Evolutionary conservation across 1,140 invertebrate genomes (phyloP).

Genomic region (Trachymyrmex cornetzi): DNA sequence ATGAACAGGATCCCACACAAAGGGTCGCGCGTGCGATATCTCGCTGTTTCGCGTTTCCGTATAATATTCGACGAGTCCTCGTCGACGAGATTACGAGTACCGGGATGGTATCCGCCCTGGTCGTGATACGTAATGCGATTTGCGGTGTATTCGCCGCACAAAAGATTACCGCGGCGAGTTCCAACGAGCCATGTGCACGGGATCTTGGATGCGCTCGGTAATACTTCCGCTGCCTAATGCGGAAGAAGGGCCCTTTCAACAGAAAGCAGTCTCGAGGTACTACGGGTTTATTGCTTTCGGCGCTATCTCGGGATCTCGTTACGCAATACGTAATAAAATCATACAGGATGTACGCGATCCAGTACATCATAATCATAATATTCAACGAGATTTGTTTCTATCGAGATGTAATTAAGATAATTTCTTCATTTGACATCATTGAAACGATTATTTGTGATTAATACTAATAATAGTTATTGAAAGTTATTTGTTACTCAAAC

Average conservation of each 20-base stretch:
- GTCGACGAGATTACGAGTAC: constrained; percentile 49
- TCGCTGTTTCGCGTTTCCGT: constrained; percentile 60
- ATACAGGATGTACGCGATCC: constrained; percentile 3
- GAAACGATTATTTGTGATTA: neutral
- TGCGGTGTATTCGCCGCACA: constrained; percentile 58
- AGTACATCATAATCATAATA: neutral
- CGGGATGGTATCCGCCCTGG: constrained; percentile 36
- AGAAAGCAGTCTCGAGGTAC: constrained; percentile 51
- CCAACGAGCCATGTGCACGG: constrained; percentile 57
- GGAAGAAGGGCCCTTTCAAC: constrained; percentile 61
- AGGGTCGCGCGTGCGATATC: constrained; percentile 54
- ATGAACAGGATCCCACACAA: constrained; percentile 47
- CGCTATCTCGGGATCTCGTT: constrained; percentile 38
- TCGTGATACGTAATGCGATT: constrained; percentile 61
- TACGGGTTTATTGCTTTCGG: constrained; percentile 41
- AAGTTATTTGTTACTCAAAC: neutral
- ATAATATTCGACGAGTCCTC: constrained; percentile 61
- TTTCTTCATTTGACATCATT: neutral
- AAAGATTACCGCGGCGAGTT: constrained; percentile 60
- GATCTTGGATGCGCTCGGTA: constrained; percentile 38
- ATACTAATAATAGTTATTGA: neutral
- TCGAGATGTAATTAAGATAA: neutral
- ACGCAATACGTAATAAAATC: constrained; percentile 43
- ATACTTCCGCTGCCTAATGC: constrained; percentile 59
- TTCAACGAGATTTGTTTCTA: neutral